Evolutionary conservation across 2,113 vertebrate species (phyloP).

Genomic region (Psilopsiagon aurifrons): DNA sequence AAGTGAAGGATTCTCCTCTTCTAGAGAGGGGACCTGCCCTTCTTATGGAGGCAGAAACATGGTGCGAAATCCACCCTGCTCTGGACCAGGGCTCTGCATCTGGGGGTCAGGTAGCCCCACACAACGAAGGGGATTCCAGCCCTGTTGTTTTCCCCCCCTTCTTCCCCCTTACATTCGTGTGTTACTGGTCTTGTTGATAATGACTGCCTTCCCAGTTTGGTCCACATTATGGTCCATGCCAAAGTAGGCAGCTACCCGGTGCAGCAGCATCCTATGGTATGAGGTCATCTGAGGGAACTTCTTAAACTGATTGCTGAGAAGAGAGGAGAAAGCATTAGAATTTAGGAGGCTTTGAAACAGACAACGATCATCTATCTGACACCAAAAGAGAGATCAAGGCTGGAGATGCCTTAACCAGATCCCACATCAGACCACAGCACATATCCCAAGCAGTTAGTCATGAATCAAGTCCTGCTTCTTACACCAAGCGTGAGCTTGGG

Average conservation of each 20-base stretch:
- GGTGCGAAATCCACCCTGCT: neutral
- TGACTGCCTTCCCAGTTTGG: constrained; percentile 97
- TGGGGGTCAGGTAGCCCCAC: neutral
- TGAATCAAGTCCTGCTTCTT: neutral
- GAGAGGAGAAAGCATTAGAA: neutral
- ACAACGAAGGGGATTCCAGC: neutral
- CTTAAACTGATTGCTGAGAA: constrained; percentile 95
- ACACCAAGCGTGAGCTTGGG: neutral
- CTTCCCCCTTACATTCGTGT: constrained; percentile 91
- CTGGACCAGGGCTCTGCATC: neutral
- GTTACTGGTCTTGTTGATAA: constrained; percentile 99
- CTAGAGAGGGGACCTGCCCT: neutral
- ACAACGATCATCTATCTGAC: neutral
- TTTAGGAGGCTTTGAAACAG: neutral
- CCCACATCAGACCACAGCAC: neutral
- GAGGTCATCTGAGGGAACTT: constrained; percentile 99
- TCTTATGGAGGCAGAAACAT: neutral
- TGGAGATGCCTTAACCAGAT: neutral
- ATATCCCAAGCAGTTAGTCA: neutral
- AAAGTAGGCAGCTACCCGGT: constrained; percentile 97
- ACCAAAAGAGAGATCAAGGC: neutral
- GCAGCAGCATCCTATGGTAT: constrained; percentile 98
- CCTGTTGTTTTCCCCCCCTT: neutral
- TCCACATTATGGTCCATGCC: constrained; percentile 99
- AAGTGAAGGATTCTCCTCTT: neutral